Evolutionary conservation across 2,797 vertebrate species (phyloP).

Genomic region (Catamblyrhynchus diadema): DNA sequence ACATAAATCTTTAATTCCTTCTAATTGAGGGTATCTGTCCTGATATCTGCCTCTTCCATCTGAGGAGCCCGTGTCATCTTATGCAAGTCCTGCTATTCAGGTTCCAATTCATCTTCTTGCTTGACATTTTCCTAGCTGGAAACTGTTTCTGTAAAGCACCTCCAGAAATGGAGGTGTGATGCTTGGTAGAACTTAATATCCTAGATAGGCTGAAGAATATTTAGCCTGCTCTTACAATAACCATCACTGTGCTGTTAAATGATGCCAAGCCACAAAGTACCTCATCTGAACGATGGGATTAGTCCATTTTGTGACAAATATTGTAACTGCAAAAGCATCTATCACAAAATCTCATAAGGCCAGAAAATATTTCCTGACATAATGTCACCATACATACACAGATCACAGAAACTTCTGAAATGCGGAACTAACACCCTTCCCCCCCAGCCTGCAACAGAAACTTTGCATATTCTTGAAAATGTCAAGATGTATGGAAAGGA

Average conservation of each 20-base stretch:
- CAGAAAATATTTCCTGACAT: not conserved
- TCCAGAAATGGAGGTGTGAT: conserved; percentile 7
- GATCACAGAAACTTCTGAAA: conserved; percentile 14
- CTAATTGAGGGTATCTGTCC: not conserved
- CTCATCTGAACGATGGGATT: not conserved
- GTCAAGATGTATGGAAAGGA: not conserved
- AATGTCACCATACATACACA: not conserved
- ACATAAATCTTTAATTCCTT: not conserved
- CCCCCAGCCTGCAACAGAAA: not conserved
- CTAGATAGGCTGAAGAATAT: not conserved
- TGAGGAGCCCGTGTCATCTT: not conserved
- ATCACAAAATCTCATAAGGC: not conserved
- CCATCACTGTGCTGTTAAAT: not conserved
- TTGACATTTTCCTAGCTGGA: not conserved
- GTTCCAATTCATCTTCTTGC: not conserved
- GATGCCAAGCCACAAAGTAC: not conserved
- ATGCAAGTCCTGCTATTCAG: not conserved
- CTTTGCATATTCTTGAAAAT: not conserved
- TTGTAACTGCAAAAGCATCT: not conserved
- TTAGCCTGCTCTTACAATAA: conserved; percentile 14
- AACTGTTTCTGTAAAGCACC: not conserved
- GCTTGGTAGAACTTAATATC: conserved; percentile 6
- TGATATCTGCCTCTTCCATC: not conserved
- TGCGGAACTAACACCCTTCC: not conserved
- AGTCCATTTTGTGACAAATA: conserved; percentile 3